Conservation (phyloP, 2,888 invertebrate genomes). For the Campaea margaritaria region DNA sequence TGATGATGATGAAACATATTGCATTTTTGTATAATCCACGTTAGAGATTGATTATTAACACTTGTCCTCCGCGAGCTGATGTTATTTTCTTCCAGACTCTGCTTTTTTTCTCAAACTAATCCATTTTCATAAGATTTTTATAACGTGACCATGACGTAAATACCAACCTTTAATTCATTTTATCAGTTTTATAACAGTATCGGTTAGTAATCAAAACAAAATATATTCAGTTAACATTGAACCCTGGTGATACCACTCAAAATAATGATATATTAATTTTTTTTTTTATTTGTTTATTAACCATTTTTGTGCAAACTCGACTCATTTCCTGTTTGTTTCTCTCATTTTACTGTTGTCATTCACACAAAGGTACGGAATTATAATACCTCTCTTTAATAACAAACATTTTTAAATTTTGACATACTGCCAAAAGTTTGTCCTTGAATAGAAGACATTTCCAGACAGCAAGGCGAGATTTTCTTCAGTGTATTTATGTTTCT, state of each 20-base stretch:
- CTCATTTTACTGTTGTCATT: conserved; percentile 5
- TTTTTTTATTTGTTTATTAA: neutral
- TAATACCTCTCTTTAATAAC: conserved; percentile 47
- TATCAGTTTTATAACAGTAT: conserved; percentile 4
- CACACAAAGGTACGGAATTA: conserved; percentile 28
- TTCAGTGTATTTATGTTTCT: conserved; percentile 23
- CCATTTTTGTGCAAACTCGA: neutral
- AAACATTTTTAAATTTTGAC: conserved; percentile 62
- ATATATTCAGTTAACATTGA: conserved; percentile 17
- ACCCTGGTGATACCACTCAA: conserved; percentile 2
- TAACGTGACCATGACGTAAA: neutral
- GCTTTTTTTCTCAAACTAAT: too few species aligned
- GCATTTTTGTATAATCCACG: too few species aligned
- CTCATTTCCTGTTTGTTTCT: conserved; percentile 24
- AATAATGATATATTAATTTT: too few species aligned
- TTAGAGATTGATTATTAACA: too few species aligned
- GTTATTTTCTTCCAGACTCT: too few species aligned
- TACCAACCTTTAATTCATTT: neutral
- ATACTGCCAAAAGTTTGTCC: conserved; percentile 65
- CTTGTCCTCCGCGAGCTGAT: too few species aligned
- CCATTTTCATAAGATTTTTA: too few species aligned
- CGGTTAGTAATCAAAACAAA: conserved; percentile 10
- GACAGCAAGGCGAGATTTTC: conserved; percentile 65
- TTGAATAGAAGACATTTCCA: conserved; percentile 63
- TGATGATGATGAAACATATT: too few species aligned